Evolutionary conservation across 30 jellyfish, hydroid and myxozoan genomes (phyloP).

Genomic region (Hydractinia echinata): DNA sequence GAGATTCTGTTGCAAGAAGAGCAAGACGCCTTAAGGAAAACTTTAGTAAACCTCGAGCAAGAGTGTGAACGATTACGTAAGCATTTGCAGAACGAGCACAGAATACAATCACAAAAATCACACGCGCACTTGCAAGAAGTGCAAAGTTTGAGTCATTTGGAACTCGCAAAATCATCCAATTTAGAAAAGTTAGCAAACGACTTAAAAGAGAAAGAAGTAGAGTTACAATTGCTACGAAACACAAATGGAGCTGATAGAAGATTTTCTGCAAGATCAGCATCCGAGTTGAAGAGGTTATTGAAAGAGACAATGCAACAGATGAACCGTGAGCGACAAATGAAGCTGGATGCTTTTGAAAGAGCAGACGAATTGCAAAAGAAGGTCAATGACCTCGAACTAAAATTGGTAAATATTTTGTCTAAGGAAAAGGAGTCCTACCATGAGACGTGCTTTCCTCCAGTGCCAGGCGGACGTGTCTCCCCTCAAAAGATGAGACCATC

Average conservation of each 20-base stretch:
- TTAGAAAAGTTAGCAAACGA: constrained; percentile 54
- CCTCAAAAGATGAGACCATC: constrained; percentile 41
- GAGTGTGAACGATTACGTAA: constrained; percentile 54
- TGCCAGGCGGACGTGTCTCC: constrained; percentile 76
- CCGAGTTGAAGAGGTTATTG: constrained; percentile 31
- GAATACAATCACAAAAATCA: constrained; percentile 50
- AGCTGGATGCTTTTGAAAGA: constrained; percentile 72
- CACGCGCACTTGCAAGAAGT: constrained; percentile 68
- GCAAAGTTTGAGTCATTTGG: constrained; percentile 54
- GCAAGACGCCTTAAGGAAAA: constrained; percentile 44
- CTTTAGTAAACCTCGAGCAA: constrained; percentile 44
- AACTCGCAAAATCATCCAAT: constrained; percentile 57
- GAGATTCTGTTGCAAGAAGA: constrained; percentile 57
- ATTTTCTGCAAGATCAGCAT: neutral
- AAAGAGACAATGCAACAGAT: constrained; percentile 40
- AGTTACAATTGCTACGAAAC: neutral
- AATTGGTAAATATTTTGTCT: neutral
- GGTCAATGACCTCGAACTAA: constrained; percentile 27
- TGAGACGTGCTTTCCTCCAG: constrained; percentile 67
- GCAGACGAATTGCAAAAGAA: constrained; percentile 64
- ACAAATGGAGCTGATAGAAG: neutral
- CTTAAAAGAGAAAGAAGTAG: constrained; percentile 57
- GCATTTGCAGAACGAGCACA: constrained; percentile 58
- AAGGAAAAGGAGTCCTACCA: constrained; percentile 43
- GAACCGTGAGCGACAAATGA: constrained; percentile 56